Base-by-base conservation (phyloP, 2,113 vertebrate species). In the Synodontis membranacea region DNA sequence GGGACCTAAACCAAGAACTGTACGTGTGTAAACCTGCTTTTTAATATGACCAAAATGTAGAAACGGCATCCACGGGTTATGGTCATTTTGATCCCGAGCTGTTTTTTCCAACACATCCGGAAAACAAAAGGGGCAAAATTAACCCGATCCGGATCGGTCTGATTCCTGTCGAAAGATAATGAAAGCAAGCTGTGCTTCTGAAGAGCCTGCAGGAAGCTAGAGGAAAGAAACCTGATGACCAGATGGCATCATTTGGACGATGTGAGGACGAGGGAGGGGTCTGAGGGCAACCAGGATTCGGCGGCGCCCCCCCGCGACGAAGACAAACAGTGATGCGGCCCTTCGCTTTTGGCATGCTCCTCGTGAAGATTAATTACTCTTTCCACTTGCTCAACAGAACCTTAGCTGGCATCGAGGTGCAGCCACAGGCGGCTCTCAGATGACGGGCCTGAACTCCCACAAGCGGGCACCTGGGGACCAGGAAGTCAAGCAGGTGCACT, bases 321-420 rank as follows among this genome's bases (percentile, higher is more conserved):
- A 84, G 85, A 87, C 89, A 91, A 90, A 90, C 88, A 86, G 89
- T 89, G 88, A 80, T 90, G 86, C 85, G 74, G 80, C 87, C 58
- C 74, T 54, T 83, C 9, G 46, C 50, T 75, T 75, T 85, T 89
- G 89, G 89, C 91, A 91, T 11, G 44, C 88, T 78, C 52, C 76
- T 82, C 60, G 70, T 79, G 46, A 83, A 89, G 91, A 91, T 91
- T 88, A 90, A 91, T 90, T 87, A 90, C 85, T 80, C 80, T 84
- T 86, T 88, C 75, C 86, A 86, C 50, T 86, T 80, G 62, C 78
- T 31, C 10, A 83, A 86, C 86, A 86, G 87, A 88, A 84, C 23
- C 7, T 44, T 78, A 48, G 74, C 66, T 64, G 46, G 76, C 78
- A 56, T 31, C 52, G 37, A 87, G 42, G 23, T 28, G 62, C 25